Conservation (phyloP, 2,113 vertebrate genomes). For the Entomyzon cyanotis region DNA sequence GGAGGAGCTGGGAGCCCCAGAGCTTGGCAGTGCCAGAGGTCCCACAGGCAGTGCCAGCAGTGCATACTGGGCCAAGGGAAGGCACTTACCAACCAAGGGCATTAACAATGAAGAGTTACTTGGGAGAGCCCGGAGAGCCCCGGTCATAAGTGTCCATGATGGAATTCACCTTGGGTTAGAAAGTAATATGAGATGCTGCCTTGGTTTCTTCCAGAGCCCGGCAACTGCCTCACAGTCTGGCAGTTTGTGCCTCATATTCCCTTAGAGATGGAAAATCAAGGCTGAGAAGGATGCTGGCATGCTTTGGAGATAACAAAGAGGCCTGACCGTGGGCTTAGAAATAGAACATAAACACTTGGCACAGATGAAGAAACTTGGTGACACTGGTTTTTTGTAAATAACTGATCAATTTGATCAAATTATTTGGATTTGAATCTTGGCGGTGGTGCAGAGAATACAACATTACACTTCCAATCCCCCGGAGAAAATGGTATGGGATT, state of each 20-base stretch:
- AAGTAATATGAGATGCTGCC: not conserved
- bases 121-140: not conserved
- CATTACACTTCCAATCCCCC: not conserved
- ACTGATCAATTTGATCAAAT: not conserved
- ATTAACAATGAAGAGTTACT: not conserved
- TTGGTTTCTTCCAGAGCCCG: not conserved
- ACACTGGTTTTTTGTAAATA: not conserved
- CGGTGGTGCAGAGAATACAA: not conserved
- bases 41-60: not conserved
- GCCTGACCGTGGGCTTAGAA: not conserved
- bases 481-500: not conserved
- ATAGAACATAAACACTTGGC: not conserved
- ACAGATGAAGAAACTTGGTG: not conserved
- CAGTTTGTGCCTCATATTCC: not conserved
- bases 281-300: not conserved
- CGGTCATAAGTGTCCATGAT: accelerated
- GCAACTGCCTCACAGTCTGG: not conserved
- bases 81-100: not conserved
- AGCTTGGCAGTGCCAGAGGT: not conserved
- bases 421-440: not conserved
- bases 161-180: not conserved
- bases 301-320: not conserved
- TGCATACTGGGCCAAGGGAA: not conserved
- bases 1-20: not conserved
- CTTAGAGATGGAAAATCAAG: not conserved